Conservation (phyloP, 2,113 vertebrate genomes). For the Barnardius zonarius region DNA sequence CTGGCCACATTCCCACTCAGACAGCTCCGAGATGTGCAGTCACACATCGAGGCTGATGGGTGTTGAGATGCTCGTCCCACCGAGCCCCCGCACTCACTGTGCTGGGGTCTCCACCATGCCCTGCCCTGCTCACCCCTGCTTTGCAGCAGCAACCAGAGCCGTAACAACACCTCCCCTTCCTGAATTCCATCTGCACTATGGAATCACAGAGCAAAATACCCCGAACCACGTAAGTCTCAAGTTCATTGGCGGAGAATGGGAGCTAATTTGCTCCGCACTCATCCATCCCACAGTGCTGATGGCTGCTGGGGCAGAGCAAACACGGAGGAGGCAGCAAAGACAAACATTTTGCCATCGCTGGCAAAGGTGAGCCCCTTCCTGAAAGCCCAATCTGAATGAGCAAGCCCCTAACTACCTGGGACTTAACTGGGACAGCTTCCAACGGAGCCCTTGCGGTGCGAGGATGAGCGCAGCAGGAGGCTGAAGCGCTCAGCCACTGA, state of each 20-base stretch:
- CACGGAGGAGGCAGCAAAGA: neutral
- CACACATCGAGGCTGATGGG: neutral
- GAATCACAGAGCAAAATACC: fast-evolving
- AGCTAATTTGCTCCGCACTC: neutral
- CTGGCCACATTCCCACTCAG: constrained; percentile 29
- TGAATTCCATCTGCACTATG: fast-evolving
- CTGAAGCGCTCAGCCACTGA: constrained; percentile 76
- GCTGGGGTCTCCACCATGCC: fast-evolving
- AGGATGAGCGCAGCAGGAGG: neutral
- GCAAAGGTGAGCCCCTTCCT: neutral
- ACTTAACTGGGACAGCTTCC: constrained; percentile 28
- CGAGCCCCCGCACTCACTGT: neutral
- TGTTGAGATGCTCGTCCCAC: neutral
- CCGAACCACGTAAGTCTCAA: fast-evolving
- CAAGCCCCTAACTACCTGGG: neutral
- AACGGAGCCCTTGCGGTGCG: neutral
- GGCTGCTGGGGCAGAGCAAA: neutral
- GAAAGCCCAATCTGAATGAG: neutral
- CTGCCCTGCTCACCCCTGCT: neutral
- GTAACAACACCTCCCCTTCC: fast-evolving
- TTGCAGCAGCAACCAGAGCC: neutral
- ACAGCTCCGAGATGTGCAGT: neutral
- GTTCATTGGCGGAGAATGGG: fast-evolving
- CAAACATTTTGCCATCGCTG: constrained; percentile 1
- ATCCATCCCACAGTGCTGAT: neutral